A percentile compares a stretch with the other conserved stretches of the same genome.
phyloP scores from a whole-genome alignment of 1,140 invertebrate species.

The Papilio polyxenes region DNA sequence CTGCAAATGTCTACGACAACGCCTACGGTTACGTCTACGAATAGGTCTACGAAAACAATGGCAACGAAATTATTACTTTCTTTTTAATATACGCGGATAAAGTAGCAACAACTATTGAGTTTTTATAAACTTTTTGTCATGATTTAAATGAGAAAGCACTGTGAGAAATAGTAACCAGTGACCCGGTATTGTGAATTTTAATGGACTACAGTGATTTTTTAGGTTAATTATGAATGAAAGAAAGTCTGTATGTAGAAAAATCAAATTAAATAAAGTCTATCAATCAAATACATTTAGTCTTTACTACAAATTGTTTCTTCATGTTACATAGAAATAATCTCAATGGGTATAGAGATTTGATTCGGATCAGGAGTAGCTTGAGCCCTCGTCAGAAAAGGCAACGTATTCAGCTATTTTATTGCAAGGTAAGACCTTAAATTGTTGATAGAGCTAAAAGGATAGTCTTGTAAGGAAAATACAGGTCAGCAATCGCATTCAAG shows the following conservation, averaged over 20 bases:
- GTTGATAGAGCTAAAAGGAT: conserved; percentile 36
- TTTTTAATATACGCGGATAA: too few relatives aligned
- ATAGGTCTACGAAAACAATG: background rate
- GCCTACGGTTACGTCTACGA: background rate
- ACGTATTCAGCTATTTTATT: conserved; percentile 31
- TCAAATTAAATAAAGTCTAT: background rate
- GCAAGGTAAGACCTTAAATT: conserved; percentile 37
- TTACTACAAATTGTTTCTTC: conserved; percentile 26
- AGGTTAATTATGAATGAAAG: background rate
- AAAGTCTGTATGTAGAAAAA: background rate
- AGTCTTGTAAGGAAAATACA: conserved; percentile 37
- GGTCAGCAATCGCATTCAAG: conserved; percentile 31
- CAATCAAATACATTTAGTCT: conserved; percentile 26
- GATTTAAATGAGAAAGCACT: background rate
- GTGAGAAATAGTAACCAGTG: too few relatives aligned
- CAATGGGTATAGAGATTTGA: conserved; percentile 18
- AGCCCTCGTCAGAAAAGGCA: conserved; percentile 31
- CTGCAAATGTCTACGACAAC: background rate
- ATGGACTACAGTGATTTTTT: background rate
- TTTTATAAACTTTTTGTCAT: background rate
- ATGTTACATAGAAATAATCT: conserved; percentile 18
- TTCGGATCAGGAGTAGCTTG: conserved; percentile 31
- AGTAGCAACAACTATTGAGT: too few relatives aligned
- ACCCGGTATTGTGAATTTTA: background rate
- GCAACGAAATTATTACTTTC: too few relatives aligned